Base-by-base conservation (phyloP, 2,888 invertebrate species). In the Heliconius sara region DNA sequence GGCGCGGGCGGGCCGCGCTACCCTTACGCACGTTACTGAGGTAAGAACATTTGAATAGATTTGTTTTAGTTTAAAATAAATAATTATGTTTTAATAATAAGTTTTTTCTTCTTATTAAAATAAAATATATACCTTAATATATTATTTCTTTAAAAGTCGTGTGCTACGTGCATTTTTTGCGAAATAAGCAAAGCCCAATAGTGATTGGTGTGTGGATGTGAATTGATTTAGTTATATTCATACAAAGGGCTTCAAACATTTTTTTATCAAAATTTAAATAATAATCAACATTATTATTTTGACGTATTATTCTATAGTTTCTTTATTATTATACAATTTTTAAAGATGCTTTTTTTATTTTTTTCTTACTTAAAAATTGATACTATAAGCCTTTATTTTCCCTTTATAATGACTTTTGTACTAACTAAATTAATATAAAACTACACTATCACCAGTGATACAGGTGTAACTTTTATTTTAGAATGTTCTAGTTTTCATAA, bases 1-100 rank as follows among this genome's bases (percentile, higher is more conserved):
- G 92, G 93, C 91, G 93, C 91, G 91, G 90, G 91, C 92, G 91
- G 91, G 91, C 92, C 91, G 93, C 91, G 89, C 91, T 85, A 88
- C 91, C 92, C 91, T 88, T 84, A 57, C 30, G 79, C 80, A 80
- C 74, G 78, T 71, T 75, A 77, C 76, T 78, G 73, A 85, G 86
- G 88, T 87, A 79, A 81, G 83, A 30, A 13, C 6, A 12, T 60
- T 66, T 78, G 5, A 13, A 16, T 65, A 16, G 2, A 27, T 16
- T 27, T 16, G 7, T 63, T 63, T 63, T 63, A 63, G 13, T 65
- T 65, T 65, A 2, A 65, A 27, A 27, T 65, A 30, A 27, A 65
- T 65, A 16, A 27, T 5, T 27, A 27, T 27, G 0, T 27, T 25
- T 16, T 25, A 65, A 65, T 13, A 27, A 12, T 65, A 25, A 6